Percentiles rank a stretch among this genome's conserved stretches.
These are phyloP conservation scores for Lutjanus argentimaculatus DNA, from an alignment of 2,797 vertebrate genomes.

Conservation along the genomic window DNA sequence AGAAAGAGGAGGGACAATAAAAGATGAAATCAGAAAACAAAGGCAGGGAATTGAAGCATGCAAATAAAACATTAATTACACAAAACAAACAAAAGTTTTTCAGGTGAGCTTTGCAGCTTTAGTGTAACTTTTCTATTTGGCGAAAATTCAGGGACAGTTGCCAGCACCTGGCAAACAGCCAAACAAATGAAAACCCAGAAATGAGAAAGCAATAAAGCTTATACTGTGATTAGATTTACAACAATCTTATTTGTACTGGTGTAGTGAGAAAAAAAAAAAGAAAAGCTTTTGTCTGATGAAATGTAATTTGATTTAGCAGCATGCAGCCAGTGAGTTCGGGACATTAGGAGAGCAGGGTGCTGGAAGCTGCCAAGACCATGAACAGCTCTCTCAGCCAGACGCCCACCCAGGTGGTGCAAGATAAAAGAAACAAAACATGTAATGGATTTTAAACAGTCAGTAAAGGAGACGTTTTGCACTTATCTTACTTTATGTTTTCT, in stretches of 20 bases:
- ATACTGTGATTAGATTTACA: constrained; percentile 75
- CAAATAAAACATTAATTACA: constrained; percentile 36
- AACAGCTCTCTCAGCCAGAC: constrained; percentile 48
- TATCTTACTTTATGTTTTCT: constrained; percentile 46
- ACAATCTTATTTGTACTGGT: constrained; percentile 74
- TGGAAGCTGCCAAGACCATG: constrained; percentile 59
- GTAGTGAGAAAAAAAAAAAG: constrained; percentile 48
- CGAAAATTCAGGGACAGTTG: constrained; percentile 40
- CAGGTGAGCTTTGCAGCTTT: constrained; percentile 20
- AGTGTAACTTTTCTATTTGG: constrained; percentile 55
- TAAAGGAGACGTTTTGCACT: constrained; percentile 52
- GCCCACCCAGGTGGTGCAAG: constrained; percentile 52
- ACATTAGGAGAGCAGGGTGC: constrained; percentile 52
- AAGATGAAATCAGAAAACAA: neutral
- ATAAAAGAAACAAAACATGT: constrained; percentile 10
- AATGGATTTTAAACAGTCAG: constrained; percentile 57
- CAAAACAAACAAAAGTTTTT: constrained; percentile 29
- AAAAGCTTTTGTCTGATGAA: constrained; percentile 76
- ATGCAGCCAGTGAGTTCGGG: constrained; percentile 62
- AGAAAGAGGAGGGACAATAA: neutral
- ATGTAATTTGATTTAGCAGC: constrained; percentile 79
- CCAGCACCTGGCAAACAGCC: constrained; percentile 54
- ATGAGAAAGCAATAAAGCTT: constrained; percentile 74
- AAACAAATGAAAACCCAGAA: constrained; percentile 65
- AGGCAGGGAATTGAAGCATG: neutral